Evolutionary conservation across 2,113 vertebrate species (phyloP).

Genomic region (Octodon degus): DNA sequence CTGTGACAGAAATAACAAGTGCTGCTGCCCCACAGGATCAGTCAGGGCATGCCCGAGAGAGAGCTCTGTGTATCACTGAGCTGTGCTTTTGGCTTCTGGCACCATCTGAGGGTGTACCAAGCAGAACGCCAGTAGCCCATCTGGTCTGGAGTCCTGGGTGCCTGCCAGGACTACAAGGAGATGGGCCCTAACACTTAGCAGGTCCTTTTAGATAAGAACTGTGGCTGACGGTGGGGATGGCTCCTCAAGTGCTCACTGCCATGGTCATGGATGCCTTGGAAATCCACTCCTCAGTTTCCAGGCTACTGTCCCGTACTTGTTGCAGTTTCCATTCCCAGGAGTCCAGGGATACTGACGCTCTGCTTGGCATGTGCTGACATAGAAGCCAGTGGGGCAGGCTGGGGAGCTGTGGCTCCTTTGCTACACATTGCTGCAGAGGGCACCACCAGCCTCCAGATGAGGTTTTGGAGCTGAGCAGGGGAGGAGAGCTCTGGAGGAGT

Average conservation of each 20-base stretch:
- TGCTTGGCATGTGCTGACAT: slow-evolving; percentile 67
- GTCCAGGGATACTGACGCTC: slow-evolving; percentile 39
- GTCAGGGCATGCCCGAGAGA: not conserved
- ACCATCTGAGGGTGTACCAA: not conserved
- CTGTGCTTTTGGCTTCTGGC: not conserved
- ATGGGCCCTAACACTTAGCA: not conserved
- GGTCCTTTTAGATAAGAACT: not conserved
- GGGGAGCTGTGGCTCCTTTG: not conserved
- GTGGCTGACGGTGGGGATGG: not conserved
- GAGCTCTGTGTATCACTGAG: not conserved
- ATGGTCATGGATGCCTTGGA: rapidly evolving
- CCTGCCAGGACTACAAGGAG: not conserved
- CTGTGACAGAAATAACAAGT: not conserved
- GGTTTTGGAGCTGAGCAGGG: not conserved
- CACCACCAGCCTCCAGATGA: not conserved
- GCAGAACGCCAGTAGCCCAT: not conserved
- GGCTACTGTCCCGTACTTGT: not conserved
- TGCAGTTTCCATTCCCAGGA: slow-evolving; percentile 1
- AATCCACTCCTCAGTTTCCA: not conserved
- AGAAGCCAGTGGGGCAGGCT: not conserved
- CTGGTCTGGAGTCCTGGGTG: not conserved
- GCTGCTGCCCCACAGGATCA: not conserved
- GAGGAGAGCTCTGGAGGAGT: not conserved
- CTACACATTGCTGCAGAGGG: slow-evolving; percentile 19
- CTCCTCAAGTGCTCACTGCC: not conserved